Conservation (phyloP, 2,888 invertebrate species). For the Tolmerus cingulatus region DNA sequence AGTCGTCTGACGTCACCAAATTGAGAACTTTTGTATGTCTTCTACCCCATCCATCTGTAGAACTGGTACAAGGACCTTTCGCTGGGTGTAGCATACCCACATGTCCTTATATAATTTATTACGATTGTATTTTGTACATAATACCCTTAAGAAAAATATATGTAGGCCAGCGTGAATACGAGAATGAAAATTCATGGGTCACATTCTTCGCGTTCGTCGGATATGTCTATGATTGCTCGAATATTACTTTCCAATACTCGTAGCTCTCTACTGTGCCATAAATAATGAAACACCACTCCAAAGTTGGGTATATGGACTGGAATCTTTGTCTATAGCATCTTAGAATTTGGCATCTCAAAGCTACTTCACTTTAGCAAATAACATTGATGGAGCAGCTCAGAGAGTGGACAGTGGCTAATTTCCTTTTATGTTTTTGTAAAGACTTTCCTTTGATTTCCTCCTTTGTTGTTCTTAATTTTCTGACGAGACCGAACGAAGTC, state of each 20-base stretch:
- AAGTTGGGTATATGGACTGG: neutral
- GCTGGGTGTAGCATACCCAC: neutral
- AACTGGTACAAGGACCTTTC: conserved; percentile 10
- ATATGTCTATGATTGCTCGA: neutral
- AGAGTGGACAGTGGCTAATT: neutral
- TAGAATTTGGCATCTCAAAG: neutral
- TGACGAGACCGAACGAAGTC: neutral
- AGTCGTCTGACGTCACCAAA: conserved; percentile 8
- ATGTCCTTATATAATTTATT: neutral
- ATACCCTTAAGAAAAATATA: neutral
- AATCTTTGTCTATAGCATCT: neutral
- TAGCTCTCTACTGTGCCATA: neutral
- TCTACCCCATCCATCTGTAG: neutral
- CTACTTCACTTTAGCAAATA: neutral
- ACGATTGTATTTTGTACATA: neutral
- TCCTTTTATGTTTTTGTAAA: neutral
- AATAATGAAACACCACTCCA: neutral
- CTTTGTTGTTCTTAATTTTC: conserved; percentile 2
- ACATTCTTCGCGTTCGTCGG: neutral
- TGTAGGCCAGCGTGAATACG: neutral
- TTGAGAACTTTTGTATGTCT: conserved; percentile 20
- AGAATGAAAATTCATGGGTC: conserved; percentile 5
- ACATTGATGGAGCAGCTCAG: neutral
- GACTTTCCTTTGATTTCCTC: neutral
- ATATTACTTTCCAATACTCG: neutral